A percentile compares a stretch with the other conserved stretches of the same genome.
phyloP scores from a whole-genome alignment of 1,140 invertebrate genomes.

The Drosophila ananassae region DNA sequence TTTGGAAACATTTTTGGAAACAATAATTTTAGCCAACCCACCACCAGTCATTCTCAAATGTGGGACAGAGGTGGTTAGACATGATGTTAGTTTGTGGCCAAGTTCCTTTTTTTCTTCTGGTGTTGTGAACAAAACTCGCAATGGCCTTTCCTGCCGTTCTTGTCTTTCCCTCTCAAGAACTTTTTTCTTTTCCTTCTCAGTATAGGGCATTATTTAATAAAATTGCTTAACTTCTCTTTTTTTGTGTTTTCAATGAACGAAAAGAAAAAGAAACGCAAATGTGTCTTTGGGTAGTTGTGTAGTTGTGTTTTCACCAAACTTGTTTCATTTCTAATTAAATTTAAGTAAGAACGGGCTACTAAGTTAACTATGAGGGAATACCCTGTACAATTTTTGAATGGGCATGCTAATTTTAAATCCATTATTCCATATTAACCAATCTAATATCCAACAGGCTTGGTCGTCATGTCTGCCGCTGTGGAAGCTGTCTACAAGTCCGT shows the following conservation, averaged over 20 bases:
- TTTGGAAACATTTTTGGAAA: background rate
- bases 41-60: constrained; percentile 37
- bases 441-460: constrained; percentile 86
- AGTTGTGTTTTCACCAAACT: constrained; percentile 4
- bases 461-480: constrained; percentile 93
- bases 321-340: constrained; percentile 22
- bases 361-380: background rate
- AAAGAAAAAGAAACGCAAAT: background rate
- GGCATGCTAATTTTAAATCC: background rate
- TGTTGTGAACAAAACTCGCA: constrained; percentile 45
- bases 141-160: constrained; percentile 6
- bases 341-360: constrained; percentile 31
- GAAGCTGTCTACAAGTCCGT: constrained; percentile 95
- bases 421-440: background rate
- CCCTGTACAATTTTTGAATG: background rate
- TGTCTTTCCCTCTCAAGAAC: background rate
- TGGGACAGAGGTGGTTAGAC: constrained; percentile 41
- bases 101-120: constrained; percentile 21
- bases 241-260: constrained; percentile 4
- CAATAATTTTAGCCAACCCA: constrained; percentile 3
- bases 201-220: background rate
- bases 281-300: constrained; percentile 18
- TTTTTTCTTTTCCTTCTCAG: background rate
- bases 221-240: background rate
- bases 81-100: constrained; percentile 34